phyloP scores from a whole-genome alignment of 1,140 invertebrate species.

The Idris sp. region DNA sequence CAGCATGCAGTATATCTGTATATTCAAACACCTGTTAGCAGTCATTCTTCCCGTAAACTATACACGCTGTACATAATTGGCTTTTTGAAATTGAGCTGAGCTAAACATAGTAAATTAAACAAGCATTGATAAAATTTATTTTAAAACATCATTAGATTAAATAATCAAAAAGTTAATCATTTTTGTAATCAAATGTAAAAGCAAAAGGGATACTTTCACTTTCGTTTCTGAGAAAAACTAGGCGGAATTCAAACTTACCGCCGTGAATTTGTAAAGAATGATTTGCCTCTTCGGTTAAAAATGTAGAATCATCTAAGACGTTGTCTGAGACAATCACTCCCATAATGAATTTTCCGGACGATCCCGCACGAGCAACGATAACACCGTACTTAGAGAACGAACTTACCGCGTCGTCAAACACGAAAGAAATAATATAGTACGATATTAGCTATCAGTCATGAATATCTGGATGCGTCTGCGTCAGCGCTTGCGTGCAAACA shows the following conservation, averaged over 20 bases:
- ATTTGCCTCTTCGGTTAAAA: constrained; percentile 76
- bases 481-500: constrained; percentile 68
- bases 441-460: constrained; percentile 27
- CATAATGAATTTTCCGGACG: constrained; percentile 67
- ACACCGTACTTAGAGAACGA: constrained; percentile 20
- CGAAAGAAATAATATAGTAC: constrained; percentile 29
- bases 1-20: constrained; percentile 70
- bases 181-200: no score
- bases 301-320: constrained; percentile 69
- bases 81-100: no score
- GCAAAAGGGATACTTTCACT: constrained; percentile 17
- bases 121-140: no score
- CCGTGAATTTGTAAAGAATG: constrained; percentile 71
- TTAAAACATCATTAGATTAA: no score
- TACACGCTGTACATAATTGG: no score
- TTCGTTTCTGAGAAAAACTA: constrained; percentile 4
- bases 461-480: constrained; percentile 65
- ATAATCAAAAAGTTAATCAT: no score
- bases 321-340: constrained; percentile 75
- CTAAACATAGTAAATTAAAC: no score
- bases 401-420: constrained; percentile 18
- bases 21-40: constrained; percentile 76
- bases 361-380: constrained; percentile 16
- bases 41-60: constrained; percentile 58
- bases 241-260: constrained; percentile 65